Conservation (phyloP, 2,113 vertebrate species). For the Nesoenas mayeri region DNA sequence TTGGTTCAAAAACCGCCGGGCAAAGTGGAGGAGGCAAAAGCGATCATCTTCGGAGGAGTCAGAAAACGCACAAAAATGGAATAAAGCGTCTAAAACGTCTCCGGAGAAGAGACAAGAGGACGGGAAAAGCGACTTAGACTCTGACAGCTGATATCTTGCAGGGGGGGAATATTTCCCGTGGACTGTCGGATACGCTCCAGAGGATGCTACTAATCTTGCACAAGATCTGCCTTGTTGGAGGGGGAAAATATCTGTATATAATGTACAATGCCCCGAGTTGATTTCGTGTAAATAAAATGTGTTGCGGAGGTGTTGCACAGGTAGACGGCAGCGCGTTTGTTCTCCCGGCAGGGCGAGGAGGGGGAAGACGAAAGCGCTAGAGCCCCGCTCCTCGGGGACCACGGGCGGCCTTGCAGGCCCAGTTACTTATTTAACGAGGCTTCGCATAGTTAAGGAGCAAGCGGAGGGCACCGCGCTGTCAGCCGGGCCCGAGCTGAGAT, state of each 20-base stretch:
- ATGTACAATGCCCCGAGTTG: slow-evolving; percentile 70
- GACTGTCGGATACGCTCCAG: slow-evolving; percentile 61
- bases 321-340: slow-evolving; percentile 68
- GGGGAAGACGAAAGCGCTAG: neutral
- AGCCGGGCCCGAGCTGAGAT: neutral
- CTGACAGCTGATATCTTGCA: slow-evolving; percentile 89
- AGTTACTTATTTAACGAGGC: neutral
- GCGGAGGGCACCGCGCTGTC: neutral
- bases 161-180: slow-evolving; percentile 2
- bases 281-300: slow-evolving; percentile 76
- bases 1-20: slow-evolving; percentile 98
- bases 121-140: slow-evolving; percentile 92
- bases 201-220: slow-evolving; percentile 80
- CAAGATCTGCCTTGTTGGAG: slow-evolving; percentile 77
- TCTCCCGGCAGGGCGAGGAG: neutral
- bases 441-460: accelerated
- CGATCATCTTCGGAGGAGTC: slow-evolving; percentile 96
- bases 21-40: slow-evolving; percentile 98
- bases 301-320: slow-evolving; percentile 86
- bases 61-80: slow-evolving; percentile 94
- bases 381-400: neutral
- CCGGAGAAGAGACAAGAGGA: slow-evolving; percentile 87
- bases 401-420: neutral
- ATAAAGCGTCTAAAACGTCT: slow-evolving; percentile 83
- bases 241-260: slow-evolving; percentile 81